A percentile compares a stretch with the other conserved stretches of the same genome.
Conservation (phyloP, 2,797 vertebrate species). For the Molossus molossus region DNA sequence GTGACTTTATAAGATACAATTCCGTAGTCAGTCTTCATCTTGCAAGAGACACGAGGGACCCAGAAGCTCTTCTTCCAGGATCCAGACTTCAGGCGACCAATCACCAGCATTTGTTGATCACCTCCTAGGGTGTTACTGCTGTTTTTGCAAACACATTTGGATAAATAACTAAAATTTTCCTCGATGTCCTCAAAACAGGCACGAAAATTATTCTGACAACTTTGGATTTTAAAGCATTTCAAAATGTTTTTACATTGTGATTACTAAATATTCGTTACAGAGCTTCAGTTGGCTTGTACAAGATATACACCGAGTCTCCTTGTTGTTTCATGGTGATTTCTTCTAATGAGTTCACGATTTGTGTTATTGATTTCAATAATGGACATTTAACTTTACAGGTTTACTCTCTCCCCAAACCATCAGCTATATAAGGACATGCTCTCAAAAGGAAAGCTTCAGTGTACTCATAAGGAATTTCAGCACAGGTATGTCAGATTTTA, state of each 20-base stretch:
- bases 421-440: constrained; percentile 31
- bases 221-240: constrained; percentile 13
- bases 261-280: not conserved
- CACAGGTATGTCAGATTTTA: constrained; percentile 37
- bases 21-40: not conserved
- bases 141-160: not conserved
- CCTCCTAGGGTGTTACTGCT: not conserved
- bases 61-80: not conserved
- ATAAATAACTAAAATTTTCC: not conserved
- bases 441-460: constrained; percentile 59
- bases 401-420: constrained; percentile 35
- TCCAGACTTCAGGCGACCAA: not conserved
- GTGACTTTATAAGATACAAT: not conserved
- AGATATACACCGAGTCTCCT: not conserved
- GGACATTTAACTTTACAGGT: not conserved
- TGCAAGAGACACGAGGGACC: not conserved
- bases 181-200: not conserved
- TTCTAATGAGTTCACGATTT: not conserved
- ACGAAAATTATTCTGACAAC: not conserved
- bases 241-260: not conserved
- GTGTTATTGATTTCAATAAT: constrained; percentile 31
- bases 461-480: not conserved
- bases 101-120: not conserved
- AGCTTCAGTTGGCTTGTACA: no score
- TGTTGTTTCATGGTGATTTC: not conserved